A percentile compares a stretch with the other conserved stretches of the same genome.
Conservation (phyloP, 2,888 invertebrate species). For the Agonum fuliginosum region DNA sequence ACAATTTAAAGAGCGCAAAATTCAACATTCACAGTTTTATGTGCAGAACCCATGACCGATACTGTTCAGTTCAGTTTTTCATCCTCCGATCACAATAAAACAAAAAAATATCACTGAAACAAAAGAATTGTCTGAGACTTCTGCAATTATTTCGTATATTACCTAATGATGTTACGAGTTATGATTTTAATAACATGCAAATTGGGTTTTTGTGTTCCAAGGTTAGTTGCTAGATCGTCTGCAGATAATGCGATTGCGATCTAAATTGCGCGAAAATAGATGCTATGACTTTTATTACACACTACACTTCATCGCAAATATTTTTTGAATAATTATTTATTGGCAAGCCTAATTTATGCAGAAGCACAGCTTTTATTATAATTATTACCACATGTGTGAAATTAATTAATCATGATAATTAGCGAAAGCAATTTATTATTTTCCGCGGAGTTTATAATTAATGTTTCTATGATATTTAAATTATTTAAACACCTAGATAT, state of each 20-base stretch:
- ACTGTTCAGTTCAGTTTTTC: slow-evolving; percentile 54
- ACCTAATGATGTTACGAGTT: slow-evolving; percentile 56
- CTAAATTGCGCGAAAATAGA: slow-evolving; percentile 48
- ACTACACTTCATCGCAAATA: slow-evolving; percentile 17
- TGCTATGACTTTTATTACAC: slow-evolving; percentile 34
- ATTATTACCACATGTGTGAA: slow-evolving; percentile 29
- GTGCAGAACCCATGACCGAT: slow-evolving; percentile 46
- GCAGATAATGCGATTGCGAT: slow-evolving; percentile 47
- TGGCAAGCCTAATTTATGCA: background rate
- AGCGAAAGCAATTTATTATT: no score
- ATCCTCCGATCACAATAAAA: slow-evolving; percentile 45
- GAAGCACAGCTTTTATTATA: background rate
- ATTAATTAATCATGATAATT: slow-evolving; percentile 26
- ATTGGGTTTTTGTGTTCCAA: slow-evolving; percentile 56
- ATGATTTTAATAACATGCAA: slow-evolving; percentile 58
- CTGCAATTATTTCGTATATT: slow-evolving; percentile 56
- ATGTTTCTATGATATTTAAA: no score
- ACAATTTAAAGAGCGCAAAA: slow-evolving; percentile 5
- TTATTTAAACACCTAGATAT: background rate
- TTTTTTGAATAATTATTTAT: background rate
- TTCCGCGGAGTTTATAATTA: background rate
- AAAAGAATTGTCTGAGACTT: slow-evolving; percentile 52
- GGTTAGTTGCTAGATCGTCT: slow-evolving; percentile 56
- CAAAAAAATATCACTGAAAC: slow-evolving; percentile 47
- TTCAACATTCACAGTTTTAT: slow-evolving; percentile 20